Percentiles rank a stretch among this genome's conserved stretches.
Conservation (phyloP, 2,888 invertebrate genomes). For the Yponomeuta sedellus region DNA sequence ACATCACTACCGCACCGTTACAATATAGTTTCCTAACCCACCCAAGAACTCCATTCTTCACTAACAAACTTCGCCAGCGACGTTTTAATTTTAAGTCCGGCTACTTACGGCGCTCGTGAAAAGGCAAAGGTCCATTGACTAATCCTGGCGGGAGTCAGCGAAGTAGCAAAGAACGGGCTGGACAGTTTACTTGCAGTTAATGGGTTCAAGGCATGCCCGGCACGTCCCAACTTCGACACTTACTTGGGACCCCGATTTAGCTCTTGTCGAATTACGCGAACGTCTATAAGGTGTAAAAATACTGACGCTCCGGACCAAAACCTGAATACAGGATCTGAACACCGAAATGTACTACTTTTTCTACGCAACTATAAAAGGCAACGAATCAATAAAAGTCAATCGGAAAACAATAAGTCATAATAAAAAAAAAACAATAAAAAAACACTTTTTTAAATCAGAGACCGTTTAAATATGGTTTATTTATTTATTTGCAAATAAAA, state of each 20-base stretch:
- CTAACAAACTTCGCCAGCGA: neutral
- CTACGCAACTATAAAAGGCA: too few relatives aligned
- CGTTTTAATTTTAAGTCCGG: neutral
- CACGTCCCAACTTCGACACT: conserved; percentile 12
- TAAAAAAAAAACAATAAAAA: too few relatives aligned
- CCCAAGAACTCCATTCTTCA: neutral
- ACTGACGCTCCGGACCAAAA: too few relatives aligned
- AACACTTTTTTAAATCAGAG: too few relatives aligned
- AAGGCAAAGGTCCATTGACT: neutral
- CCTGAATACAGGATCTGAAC: too few relatives aligned
- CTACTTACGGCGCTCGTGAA: neutral
- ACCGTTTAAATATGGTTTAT: too few relatives aligned
- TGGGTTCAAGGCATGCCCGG: conserved; percentile 7
- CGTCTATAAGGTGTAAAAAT: too few relatives aligned
- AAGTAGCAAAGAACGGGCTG: conserved; percentile 4
- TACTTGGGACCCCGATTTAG: conserved; percentile 6
- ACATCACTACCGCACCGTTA: neutral
- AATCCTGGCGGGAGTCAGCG: neutral
- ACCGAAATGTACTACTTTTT: too few relatives aligned
- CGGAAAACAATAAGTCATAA: too few relatives aligned
- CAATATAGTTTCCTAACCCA: neutral
- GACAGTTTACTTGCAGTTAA: conserved; percentile 11
- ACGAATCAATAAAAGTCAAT: too few relatives aligned
- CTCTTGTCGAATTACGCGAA: neutral
- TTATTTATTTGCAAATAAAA: too few relatives aligned